These are phyloP conservation scores for Copidosoma aretas DNA, from an alignment of 2,888 invertebrate genomes.

Conservation along the genomic window DNA sequence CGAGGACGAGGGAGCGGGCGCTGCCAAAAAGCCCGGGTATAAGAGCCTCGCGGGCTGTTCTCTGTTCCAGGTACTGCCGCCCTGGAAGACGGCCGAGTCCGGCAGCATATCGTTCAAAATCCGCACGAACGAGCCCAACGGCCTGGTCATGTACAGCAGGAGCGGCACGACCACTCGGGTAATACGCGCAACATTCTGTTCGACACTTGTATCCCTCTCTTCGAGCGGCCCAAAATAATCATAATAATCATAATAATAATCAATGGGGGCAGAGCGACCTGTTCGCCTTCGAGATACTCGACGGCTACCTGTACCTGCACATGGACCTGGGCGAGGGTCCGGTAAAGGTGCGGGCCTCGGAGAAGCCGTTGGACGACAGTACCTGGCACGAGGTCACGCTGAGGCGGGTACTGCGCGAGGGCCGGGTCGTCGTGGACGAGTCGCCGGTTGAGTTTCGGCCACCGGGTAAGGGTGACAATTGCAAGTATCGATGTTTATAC, in stretches of 20 bases:
- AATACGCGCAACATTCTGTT: conserved; percentile 2
- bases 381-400: conserved; percentile 91
- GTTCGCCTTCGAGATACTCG: conserved; percentile 92
- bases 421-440: conserved; percentile 88
- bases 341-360: conserved; percentile 82
- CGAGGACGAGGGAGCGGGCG: no score
- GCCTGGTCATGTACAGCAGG: conserved; percentile 90
- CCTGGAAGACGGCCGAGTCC: conserved; percentile 89
- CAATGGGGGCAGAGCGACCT: conserved; percentile 84
- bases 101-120: conserved; percentile 94
- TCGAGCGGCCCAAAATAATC: no score
- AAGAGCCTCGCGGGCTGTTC: conserved; percentile 32
- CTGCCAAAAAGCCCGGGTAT: conserved; percentile 13
- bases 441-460: conserved; percentile 88
- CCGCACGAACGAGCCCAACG: conserved; percentile 93
- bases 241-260: no score
- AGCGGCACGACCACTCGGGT: conserved; percentile 64
- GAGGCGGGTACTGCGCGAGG: conserved; percentile 81
- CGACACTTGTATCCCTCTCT: no score
- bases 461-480: conserved; percentile 68
- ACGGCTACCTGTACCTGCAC: conserved; percentile 91
- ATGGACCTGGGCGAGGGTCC: conserved; percentile 92
- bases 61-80: conserved; percentile 78
- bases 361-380: conserved; percentile 86
- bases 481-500: conserved; percentile 40